Conservation (phyloP, 2,888 invertebrate species). For the Cephus rjabovi region DNA sequence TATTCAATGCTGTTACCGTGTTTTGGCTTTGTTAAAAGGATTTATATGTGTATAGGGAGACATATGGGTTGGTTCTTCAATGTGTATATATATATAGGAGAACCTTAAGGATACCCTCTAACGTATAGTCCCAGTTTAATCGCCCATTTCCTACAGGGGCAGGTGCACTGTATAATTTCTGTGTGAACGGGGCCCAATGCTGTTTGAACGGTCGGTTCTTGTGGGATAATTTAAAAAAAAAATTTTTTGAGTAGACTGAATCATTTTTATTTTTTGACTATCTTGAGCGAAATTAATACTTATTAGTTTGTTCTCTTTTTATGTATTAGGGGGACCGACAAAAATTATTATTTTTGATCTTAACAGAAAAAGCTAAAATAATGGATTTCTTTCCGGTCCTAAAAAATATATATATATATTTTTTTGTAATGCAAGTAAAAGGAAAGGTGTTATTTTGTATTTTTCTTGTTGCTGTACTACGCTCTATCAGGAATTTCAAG, state of each 20-base stretch:
- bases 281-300: too few species aligned
- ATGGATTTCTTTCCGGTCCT: too few species aligned
- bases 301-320: too few species aligned
- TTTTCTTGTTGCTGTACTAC: neutral
- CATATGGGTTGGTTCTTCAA: too few species aligned
- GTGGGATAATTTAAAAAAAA: neutral
- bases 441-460: too few species aligned
- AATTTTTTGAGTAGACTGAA: too few species aligned
- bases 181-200: constrained; percentile 2
- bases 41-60: neutral
- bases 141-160: constrained; percentile 48
- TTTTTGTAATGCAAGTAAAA: too few species aligned
- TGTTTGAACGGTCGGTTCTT: neutral
- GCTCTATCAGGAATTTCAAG: neutral
- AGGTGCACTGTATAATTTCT: constrained; percentile 41
- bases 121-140: constrained; percentile 40
- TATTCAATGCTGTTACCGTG: neutral
- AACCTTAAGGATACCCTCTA: neutral
- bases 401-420: too few species aligned
- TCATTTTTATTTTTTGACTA: too few species aligned
- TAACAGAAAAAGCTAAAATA: too few species aligned
- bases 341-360: too few species aligned
- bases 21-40: neutral
- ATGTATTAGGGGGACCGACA: too few species aligned
- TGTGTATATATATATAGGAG: neutral